A percentile compares a stretch with the other conserved stretches of the same genome.
phyloP scores from a whole-genome alignment of 2,113 vertebrate species.

The Monopterus albus region DNA sequence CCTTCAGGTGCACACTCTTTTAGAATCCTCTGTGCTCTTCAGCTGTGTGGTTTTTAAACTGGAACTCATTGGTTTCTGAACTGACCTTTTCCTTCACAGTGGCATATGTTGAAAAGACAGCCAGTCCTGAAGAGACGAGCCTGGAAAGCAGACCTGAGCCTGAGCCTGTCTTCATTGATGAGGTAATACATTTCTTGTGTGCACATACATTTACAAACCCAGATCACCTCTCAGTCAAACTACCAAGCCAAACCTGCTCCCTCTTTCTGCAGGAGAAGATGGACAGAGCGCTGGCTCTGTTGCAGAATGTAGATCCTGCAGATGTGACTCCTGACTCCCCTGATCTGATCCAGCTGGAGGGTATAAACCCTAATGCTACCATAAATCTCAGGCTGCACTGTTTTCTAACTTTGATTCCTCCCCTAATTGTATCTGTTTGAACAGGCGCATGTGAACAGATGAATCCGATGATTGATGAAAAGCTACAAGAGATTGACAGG shows the following conservation, averaged over 20 bases:
- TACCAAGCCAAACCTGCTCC: not conserved
- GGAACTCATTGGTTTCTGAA: not conserved
- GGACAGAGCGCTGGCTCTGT: conserved; percentile 89
- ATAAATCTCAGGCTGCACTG: not conserved
- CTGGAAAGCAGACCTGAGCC: conserved; percentile 88
- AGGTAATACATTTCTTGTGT: conserved; percentile 79
- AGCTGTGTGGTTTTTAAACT: not conserved
- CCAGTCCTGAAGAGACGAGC: conserved; percentile 79
- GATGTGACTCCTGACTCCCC: conserved; percentile 87
- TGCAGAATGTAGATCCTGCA: conserved; percentile 94
- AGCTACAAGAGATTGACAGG: conserved; percentile 97
- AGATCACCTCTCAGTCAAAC: not conserved
- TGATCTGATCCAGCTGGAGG: conserved; percentile 92
- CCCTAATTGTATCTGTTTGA: conserved; percentile 37
- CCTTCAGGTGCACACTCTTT: not conserved
- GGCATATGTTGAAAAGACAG: conserved; percentile 81
- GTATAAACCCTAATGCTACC: conserved; percentile 73
- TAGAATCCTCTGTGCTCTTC: not conserved
- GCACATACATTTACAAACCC: not conserved
- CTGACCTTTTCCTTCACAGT: conserved; percentile 43
- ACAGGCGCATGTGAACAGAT: conserved; percentile 96
- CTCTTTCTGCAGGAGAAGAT: conserved; percentile 88
- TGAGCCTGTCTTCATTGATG: conserved; percentile 93
- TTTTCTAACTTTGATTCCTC: not conserved
- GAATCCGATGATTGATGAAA: conserved; percentile 98